A percentile compares a stretch with the other conserved stretches of the same genome.
Evolutionary conservation across 2,113 vertebrate genomes (phyloP).

Genomic region (Mustelus asterias): DNA sequence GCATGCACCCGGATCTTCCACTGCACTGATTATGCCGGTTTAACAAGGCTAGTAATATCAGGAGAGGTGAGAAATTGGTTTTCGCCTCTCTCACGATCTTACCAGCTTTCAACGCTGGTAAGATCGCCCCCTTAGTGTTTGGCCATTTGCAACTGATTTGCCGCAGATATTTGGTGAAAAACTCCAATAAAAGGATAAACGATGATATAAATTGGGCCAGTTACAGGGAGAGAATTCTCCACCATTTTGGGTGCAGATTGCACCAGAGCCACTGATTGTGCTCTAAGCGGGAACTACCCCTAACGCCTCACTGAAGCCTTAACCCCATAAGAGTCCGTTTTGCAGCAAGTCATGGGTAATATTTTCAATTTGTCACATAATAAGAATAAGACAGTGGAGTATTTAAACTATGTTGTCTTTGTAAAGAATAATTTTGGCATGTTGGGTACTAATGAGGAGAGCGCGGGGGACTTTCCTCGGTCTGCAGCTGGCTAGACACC

Average conservation of each 20-base stretch:
- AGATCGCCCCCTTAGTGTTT: not conserved
- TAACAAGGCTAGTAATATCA: too few relatives aligned
- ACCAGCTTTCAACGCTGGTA: too few relatives aligned
- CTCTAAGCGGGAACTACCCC: not conserved
- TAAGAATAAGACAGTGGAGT: not conserved
- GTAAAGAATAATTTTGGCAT: not conserved
- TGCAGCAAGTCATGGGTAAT: not conserved
- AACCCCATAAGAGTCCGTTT: not conserved
- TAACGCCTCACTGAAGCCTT: not conserved
- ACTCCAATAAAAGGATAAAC: not conserved
- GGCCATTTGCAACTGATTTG: not conserved
- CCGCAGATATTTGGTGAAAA: not conserved
- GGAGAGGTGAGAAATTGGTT: too few relatives aligned
- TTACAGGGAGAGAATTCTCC: not conserved
- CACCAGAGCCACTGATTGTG: not conserved
- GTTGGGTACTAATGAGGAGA: not conserved
- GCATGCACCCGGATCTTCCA: too few relatives aligned
- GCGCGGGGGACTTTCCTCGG: not conserved
- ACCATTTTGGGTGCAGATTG: not conserved
- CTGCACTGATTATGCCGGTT: too few relatives aligned
- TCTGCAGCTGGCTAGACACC: not conserved
- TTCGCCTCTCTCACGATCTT: too few relatives aligned
- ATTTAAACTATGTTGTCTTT: not conserved
- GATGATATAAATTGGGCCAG: not conserved
- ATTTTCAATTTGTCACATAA: not conserved